A percentile compares a stretch with the other conserved stretches of the same genome.
Conservation (phyloP, 2,797 vertebrate species). For the Pangasius krempfi region DNA sequence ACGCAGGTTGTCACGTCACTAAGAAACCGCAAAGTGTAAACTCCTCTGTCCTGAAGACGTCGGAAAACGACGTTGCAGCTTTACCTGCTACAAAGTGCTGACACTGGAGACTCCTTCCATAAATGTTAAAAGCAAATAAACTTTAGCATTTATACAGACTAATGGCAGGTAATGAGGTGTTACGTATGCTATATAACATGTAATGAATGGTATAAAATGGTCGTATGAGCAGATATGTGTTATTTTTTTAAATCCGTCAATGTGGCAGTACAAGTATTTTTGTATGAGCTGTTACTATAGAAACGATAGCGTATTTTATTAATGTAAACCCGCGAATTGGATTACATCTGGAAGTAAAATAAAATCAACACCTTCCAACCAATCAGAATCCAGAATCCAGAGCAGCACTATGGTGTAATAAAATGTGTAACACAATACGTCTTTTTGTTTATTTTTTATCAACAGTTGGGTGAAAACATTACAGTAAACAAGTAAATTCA, state of each 20-base stretch:
- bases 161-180: too few relatives aligned
- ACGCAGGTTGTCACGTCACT: too few relatives aligned
- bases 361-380: neutral
- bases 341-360: neutral
- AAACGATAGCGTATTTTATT: neutral
- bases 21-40: too few relatives aligned
- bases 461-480: too few relatives aligned
- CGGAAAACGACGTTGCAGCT: neutral
- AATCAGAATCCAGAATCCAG: constrained; percentile 11
- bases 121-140: too few relatives aligned
- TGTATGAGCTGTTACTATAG: neutral
- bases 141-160: neutral
- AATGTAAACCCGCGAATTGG: too few relatives aligned
- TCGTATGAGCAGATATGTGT: too few relatives aligned
- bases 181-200: too few relatives aligned
- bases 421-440: neutral
- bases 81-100: neutral
- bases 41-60: too few relatives aligned
- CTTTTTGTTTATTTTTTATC: neutral
- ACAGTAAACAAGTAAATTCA: neutral
- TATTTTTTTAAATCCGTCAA: neutral
- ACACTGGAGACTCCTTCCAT: neutral
- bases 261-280: too few relatives aligned
- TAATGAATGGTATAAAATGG: too few relatives aligned
- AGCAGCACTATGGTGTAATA: neutral